Percentiles rank a stretch among this genome's conserved stretches.
Evolutionary conservation across 2,888 invertebrate species (phyloP).

Genomic region (Drosophila longiperda): DNA sequence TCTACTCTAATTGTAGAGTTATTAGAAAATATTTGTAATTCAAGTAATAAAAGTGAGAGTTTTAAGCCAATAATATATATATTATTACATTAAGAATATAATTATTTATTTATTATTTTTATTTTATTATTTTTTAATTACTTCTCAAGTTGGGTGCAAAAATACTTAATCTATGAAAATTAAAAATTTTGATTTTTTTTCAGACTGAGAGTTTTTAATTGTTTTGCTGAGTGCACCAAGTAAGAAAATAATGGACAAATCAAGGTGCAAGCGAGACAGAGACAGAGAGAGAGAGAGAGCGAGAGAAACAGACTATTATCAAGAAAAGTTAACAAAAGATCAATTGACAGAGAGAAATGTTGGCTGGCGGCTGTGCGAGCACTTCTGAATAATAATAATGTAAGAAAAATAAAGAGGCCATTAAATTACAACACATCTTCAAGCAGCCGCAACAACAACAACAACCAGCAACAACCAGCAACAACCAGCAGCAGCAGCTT

Average conservation of each 20-base stretch:
- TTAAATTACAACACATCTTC: conserved; percentile 70
- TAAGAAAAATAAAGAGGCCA: conserved; percentile 61
- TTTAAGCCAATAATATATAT: not conserved
- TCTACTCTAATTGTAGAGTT: not conserved
- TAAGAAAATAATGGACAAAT: conserved; percentile 21
- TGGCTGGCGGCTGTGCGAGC: conserved; percentile 61
- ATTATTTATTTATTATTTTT: too few relatives aligned
- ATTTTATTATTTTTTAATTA: too few relatives aligned
- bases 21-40: too few relatives aligned
- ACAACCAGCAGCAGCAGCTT: conserved; percentile 58
- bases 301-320: conserved; percentile 62
- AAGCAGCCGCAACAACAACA: conserved; percentile 27
- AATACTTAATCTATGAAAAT: not conserved
- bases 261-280: conserved; percentile 24
- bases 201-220: not conserved
- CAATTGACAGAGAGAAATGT: conserved; percentile 79
- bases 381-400: conserved; percentile 69
- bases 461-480: conserved; percentile 7
- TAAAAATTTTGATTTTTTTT: not conserved
- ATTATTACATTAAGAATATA: not conserved
- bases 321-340: conserved; percentile 80
- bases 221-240: conserved; percentile 1
- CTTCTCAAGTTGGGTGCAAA: not conserved
- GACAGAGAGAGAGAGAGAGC: conserved; percentile 13
- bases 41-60: not conserved